Base-by-base conservation (phyloP, 1,140 invertebrate genomes). In the Phthorimaea operculella region DNA sequence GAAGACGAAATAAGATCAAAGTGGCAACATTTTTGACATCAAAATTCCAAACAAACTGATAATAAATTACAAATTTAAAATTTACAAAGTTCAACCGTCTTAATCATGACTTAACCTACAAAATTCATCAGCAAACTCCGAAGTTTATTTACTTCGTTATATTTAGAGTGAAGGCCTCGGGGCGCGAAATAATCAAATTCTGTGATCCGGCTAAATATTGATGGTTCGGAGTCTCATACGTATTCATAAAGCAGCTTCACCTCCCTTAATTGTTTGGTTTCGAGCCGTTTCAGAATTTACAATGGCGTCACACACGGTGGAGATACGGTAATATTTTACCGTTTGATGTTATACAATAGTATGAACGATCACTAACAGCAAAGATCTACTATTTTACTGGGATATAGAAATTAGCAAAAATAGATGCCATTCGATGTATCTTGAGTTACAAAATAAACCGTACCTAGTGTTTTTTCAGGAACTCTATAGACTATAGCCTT, bases 231-330 rank as follows among this genome's bases (percentile, higher is more conserved):
- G 15, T 4, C 44, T 47, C 44, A 47, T 47, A 47, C 44, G 44
- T 47, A 47, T 47, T 47, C 44, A 47, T 47, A 47, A 47, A 47
- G 44, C 16, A 47, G 14, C 7, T 11, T 9, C 15, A 47, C 44
- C 44, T 47, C 44, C 11, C 44, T 47, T 47, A 47, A 47, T 47
- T 47, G 44, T 47, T 47, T 47, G 44, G 44, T 47, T 47, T 47
- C 44, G 44, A 47, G 44, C 44, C n/a, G n/a, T n/a, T n/a, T n/a
- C n/a, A n/a, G n/a, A n/a, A n/a, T n/a, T n/a, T n/a, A n/a, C n/a
- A n/a, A n/a, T n/a, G n/a, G n/a, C n/a, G n/a, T n/a, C n/a, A n/a
- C n/a, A n/a, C n/a, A n/a, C n/a, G n/a, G n/a, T n/a, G n/a, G n/a
- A n/a, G n/a, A n/a, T n/a, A n/a, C n/a, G n/a, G n/a, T n/a, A n/a